Evolutionary conservation across 2,888 invertebrate species (phyloP), one percentile per base, ranked within the genome.

Genomic region (Eumacrocentrus americanus): DNA sequence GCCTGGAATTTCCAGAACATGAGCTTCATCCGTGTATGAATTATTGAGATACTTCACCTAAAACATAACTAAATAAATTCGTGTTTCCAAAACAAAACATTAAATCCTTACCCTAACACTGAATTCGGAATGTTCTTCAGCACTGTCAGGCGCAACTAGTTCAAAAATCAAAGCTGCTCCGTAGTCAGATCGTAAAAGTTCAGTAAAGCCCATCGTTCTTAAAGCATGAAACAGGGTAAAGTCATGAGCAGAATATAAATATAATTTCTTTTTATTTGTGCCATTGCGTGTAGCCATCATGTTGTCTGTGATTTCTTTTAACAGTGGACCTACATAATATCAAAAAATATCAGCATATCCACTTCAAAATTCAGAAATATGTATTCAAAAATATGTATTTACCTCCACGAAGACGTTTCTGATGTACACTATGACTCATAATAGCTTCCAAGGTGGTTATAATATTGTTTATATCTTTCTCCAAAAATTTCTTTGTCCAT

Each of bases 161-260:
- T 95, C 94, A 50, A 93, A 82, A 25, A 89, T 84, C 6, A 94
- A 74, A 25, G 89, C 86, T 0, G 93, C 88, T 1, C 91, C 91
- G 79, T 91, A 92, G 51, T 89, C 89, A 0, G 94, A 94, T 71
- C 89, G 87, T 12, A 88, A 70, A 40, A 81, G 80, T 12, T 88
- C 85, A 0, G 83, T 82, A 67, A 89, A 87, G 46, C 89, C 89
- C 68, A 95, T 83, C 2, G 91, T 86, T 61, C 90, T 85, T 83
- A 94, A 86, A 40, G 92, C 77, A 67, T 89, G 89, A 0, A 93
- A 89, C 18, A 95, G 80, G 0, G 91, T 93, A 3, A 91, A 84
- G 80, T 95, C 95, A 77, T 95, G 95, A 0, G 86, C 92, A 0
- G 92, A 88, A 81, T 91, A 93, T 59, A 93, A 75, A 72, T 87